phyloP scores from a whole-genome alignment of 2,797 vertebrate species.

The Chiloscyllium punctatum region DNA sequence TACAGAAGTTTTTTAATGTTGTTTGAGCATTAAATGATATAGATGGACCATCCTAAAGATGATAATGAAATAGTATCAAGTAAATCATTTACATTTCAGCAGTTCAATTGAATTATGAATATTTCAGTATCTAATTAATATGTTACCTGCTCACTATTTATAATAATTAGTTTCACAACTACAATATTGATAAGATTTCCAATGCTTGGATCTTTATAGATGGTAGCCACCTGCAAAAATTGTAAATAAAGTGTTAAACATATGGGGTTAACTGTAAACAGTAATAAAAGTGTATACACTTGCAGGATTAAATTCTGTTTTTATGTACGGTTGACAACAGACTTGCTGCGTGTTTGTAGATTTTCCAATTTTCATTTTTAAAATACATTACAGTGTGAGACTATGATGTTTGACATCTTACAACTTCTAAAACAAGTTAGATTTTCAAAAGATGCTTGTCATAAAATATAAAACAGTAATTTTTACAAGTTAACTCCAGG shows the following conservation, averaged over 20 bases:
- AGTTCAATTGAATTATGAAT: not conserved
- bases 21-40: conserved; percentile 95
- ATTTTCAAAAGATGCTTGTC: not conserved
- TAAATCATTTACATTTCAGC: not conserved
- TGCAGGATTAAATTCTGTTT: not conserved
- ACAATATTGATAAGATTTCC: conserved; percentile 98
- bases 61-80: conserved; percentile 41
- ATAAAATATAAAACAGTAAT: not conserved
- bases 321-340: not conserved
- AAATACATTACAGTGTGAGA: not conserved
- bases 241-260: not conserved
- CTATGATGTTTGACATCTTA: not conserved
- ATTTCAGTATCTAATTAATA: conserved; percentile 42
- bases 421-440: not conserved
- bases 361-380: not conserved
- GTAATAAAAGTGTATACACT: not conserved
- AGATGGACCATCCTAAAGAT: conserved; percentile 77
- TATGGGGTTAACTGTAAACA: not conserved
- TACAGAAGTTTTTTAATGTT: conserved; percentile 96
- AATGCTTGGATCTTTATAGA: conserved; percentile 98
- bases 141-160: conserved; percentile 87
- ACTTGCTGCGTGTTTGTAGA: not conserved
- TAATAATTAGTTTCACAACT: conserved; percentile 91
- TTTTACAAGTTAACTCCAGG: not conserved
- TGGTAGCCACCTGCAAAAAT: conserved; percentile 84